These are phyloP conservation scores for Mola mola DNA, from an alignment of 2,113 vertebrate species.

Conservation along the genomic window DNA sequence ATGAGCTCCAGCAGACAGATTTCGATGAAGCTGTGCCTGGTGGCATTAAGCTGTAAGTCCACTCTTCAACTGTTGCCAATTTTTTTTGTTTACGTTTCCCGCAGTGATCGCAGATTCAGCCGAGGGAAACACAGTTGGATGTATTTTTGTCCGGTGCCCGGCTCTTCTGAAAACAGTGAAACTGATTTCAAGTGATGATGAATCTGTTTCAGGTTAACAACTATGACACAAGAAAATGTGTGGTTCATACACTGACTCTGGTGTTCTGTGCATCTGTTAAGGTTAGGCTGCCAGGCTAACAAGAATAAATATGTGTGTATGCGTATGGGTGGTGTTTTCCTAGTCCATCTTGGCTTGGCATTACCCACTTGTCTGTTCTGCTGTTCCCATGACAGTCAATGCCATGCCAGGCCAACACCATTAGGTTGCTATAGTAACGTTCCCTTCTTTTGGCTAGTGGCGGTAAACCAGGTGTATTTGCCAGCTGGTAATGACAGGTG, in stretches of 20 bases:
- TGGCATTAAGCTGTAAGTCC: too few relatives aligned
- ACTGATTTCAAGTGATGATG: neutral
- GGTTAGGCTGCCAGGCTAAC: neutral
- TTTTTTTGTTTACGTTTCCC: slow-evolving; percentile 24
- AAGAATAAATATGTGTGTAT: neutral
- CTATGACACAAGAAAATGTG: neutral
- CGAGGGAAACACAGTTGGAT: neutral
- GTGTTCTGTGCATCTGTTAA: neutral
- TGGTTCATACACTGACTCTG: too few relatives aligned
- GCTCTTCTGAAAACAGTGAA: neutral
- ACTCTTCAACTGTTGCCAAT: slow-evolving; percentile 31
- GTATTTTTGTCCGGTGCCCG: neutral
- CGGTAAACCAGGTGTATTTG: slow-evolving; percentile 73
- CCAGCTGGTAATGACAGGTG: slow-evolving; percentile 79
- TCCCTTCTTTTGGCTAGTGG: slow-evolving; percentile 54
- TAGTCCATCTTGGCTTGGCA: slow-evolving; percentile 51
- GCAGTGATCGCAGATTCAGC: neutral
- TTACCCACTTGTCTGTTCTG: slow-evolving; percentile 58
- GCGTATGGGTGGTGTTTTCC: slow-evolving; percentile 22
- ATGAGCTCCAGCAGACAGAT: neutral
- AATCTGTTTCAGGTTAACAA: neutral
- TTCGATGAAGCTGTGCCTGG: too few relatives aligned
- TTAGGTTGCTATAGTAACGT: slow-evolving; percentile 75
- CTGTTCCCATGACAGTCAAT: slow-evolving; percentile 73
- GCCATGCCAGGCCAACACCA: slow-evolving; percentile 66